Percentiles rank a stretch among this genome's conserved stretches.
Evolutionary conservation across 2,888 invertebrate genomes (phyloP).

Genomic region (Drosophila formosana): DNA sequence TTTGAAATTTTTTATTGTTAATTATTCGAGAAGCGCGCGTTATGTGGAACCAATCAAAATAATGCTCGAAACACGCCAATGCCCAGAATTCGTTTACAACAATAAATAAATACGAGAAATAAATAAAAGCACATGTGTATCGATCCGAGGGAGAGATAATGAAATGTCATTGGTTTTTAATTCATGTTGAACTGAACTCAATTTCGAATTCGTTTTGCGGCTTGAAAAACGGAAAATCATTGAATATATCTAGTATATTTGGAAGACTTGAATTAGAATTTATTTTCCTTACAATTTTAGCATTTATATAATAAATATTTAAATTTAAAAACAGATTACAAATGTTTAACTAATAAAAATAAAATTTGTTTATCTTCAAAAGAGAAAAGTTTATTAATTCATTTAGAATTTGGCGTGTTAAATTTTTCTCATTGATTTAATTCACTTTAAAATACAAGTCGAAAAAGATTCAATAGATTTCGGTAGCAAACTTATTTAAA

Average conservation of each 20-base stretch:
- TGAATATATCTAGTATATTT: neutral
- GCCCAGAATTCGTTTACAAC: conserved; percentile 25
- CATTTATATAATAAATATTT: no score
- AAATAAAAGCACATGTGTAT: conserved; percentile 13
- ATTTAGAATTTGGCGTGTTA: no score
- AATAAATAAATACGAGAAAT: neutral
- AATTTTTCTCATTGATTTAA: no score
- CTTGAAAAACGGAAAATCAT: conserved; percentile 1
- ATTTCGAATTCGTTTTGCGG: neutral
- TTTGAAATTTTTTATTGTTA: conserved; percentile 73
- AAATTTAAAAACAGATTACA: no score
- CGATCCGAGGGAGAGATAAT: conserved; percentile 9
- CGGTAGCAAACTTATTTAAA: no score
- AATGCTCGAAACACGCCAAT: conserved; percentile 35
- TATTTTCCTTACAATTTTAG: no score
- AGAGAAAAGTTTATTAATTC: no score
- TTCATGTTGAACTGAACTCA: neutral
- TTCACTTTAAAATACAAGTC: neutral
- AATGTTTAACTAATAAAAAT: no score
- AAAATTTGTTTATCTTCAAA: no score
- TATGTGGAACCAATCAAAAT: conserved; percentile 55
- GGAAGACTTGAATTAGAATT: neutral
- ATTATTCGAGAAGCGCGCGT: conserved; percentile 54
- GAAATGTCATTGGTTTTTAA: conserved; percentile 13
- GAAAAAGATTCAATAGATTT: neutral